Percentiles rank a stretch among this genome's conserved stretches.
phyloP scores from a whole-genome alignment of 2,888 invertebrate genomes.

The Amphipyra berbera region DNA sequence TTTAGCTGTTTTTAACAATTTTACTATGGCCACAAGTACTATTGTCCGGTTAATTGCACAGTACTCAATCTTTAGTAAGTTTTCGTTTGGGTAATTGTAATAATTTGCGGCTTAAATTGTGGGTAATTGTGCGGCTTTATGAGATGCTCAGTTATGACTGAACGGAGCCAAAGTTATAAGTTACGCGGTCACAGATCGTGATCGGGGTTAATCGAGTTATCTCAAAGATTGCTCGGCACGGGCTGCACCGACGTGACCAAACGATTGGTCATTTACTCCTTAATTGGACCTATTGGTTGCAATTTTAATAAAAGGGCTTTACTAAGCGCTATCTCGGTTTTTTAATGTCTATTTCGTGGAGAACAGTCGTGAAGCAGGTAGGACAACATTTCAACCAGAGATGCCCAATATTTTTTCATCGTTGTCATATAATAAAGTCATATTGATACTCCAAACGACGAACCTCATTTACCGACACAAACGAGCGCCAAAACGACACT shows the following conservation, averaged over 20 bases:
- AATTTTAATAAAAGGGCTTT: conserved; percentile 49
- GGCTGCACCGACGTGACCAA: conserved; percentile 60
- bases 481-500: conserved; percentile 17
- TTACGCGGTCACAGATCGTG: conserved; percentile 60
- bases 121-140: conserved; percentile 30
- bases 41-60: conserved; percentile 34
- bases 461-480: conserved; percentile 32
- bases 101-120: conserved; percentile 6
- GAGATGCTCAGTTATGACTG: conserved; percentile 30
- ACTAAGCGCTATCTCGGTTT: conserved; percentile 12
- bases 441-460: conserved; percentile 29
- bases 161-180: conserved; percentile 38
- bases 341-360: conserved; percentile 13
- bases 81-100: conserved; percentile 24
- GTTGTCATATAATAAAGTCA: conserved; percentile 8
- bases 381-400: conserved; percentile 8
- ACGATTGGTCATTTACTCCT: conserved; percentile 73
- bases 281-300: conserved; percentile 63
- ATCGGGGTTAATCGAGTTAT: conserved; percentile 75
- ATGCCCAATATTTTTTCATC: conserved; percentile 7
- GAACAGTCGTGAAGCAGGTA: not conserved
- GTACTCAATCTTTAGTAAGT: conserved; percentile 22
- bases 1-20: conserved; percentile 26
- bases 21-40: conserved; percentile 14
- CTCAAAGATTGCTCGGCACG: conserved; percentile 65